Conservation (phyloP, 1,140 invertebrate species). For the Gryon sp. region DNA sequence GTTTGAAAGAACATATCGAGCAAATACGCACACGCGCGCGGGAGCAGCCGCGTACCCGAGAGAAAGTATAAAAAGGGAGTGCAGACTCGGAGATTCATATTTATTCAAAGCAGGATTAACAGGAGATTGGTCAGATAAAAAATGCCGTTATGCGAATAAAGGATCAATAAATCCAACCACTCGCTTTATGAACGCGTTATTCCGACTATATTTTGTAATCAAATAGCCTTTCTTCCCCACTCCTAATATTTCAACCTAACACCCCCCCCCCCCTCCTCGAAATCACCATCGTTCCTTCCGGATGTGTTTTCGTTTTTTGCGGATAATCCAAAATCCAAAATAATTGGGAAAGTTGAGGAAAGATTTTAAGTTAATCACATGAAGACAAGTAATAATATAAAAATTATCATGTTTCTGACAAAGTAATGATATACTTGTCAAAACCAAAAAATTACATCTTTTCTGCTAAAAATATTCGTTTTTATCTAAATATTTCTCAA, state of each 20-base stretch:
- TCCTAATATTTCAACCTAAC: background rate
- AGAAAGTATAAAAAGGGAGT: constrained; percentile 45
- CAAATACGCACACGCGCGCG: constrained; percentile 42
- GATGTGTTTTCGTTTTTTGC: no score
- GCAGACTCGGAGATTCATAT: constrained; percentile 53
- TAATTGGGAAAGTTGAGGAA: no score
- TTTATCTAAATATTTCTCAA: no score
- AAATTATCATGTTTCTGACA: no score
- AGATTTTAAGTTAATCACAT: no score
- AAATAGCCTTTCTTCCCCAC: background rate
- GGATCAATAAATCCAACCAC: constrained; percentile 68
- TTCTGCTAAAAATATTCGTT: no score
- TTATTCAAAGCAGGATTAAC: constrained; percentile 62
- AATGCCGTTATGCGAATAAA: constrained; percentile 44
- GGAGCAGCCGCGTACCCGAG: constrained; percentile 33
- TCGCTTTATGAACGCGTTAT: constrained; percentile 70
- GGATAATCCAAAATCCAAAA: no score
- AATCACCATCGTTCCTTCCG: no score
- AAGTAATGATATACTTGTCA: no score
- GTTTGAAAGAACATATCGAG: constrained; percentile 58
- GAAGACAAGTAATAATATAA: no score
- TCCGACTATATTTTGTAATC: constrained; percentile 57
- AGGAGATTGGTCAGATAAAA: constrained; percentile 61
- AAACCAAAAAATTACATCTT: no score
- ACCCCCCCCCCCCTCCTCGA: no score